phyloP scores from a whole-genome alignment of 2,797 vertebrate species.

The Limosa lapponica region DNA sequence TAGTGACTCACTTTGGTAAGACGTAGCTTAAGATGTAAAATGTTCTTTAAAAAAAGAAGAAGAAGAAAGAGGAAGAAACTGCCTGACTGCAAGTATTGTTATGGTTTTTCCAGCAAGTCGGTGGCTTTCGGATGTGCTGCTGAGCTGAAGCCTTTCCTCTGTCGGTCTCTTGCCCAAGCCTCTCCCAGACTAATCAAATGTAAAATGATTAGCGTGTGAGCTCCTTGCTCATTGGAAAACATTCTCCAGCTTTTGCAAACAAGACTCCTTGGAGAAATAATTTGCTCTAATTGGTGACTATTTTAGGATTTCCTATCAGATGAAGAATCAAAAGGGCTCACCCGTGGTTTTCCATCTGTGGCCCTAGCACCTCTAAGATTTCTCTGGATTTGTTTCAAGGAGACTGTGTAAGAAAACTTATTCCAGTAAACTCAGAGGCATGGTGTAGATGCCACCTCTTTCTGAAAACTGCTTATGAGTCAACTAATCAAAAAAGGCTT shows the following conservation, averaged over 20 bases:
- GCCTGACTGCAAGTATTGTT: background rate
- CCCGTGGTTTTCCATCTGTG: background rate
- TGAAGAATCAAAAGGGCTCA: background rate
- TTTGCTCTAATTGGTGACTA: background rate
- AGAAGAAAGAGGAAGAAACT: background rate
- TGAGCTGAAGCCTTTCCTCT: background rate
- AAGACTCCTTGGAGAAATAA: slow-evolving; percentile 3
- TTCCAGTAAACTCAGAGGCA: background rate
- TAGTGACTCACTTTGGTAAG: background rate
- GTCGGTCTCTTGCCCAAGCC: background rate
- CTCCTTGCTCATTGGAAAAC: background rate
- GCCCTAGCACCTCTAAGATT: background rate
- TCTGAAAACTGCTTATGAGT: slow-evolving; percentile 3
- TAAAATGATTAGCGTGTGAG: background rate
- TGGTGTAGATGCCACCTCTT: background rate
- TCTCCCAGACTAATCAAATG: background rate
- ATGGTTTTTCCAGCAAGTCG: rapidly evolving
- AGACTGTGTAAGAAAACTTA: background rate
- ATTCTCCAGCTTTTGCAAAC: background rate
- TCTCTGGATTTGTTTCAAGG: background rate
- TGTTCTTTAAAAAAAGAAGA: background rate
- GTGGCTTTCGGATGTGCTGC: background rate
- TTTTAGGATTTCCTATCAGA: background rate
- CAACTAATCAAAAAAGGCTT: slow-evolving; percentile 40
- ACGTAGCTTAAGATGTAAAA: background rate